Percentiles rank a stretch among this genome's conserved stretches.
Evolutionary conservation across 2,888 invertebrate species (phyloP).

Genomic region (Trisateles emortualis): DNA sequence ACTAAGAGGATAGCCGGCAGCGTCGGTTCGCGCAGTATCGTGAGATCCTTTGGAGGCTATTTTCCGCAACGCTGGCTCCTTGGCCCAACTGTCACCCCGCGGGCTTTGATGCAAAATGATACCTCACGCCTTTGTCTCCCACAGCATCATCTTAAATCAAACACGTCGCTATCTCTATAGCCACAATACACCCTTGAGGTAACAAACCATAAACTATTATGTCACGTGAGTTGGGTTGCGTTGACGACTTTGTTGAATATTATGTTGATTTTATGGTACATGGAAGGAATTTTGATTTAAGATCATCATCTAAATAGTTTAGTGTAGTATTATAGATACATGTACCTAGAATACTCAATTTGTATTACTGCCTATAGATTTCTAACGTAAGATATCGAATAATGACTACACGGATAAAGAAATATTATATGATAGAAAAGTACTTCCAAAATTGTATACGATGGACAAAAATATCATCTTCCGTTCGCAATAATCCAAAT

Average conservation of each 20-base stretch:
- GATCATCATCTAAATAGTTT: neutral
- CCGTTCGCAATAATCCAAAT: neutral
- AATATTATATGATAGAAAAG: neutral
- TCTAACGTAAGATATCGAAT: neutral
- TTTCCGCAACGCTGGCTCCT: constrained; percentile 61
- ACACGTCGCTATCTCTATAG: constrained; percentile 34
- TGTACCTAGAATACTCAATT: neutral
- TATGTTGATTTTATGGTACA: neutral
- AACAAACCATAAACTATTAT: constrained; percentile 21
- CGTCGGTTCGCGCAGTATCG: constrained; percentile 37
- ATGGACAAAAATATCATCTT: neutral
- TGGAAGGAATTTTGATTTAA: neutral
- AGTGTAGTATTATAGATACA: neutral
- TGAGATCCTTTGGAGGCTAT: constrained; percentile 56
- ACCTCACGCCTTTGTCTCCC: constrained; percentile 51
- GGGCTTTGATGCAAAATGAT: constrained; percentile 59
- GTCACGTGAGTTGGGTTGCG: constrained; percentile 3
- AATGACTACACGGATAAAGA: neutral
- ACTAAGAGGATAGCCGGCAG: constrained; percentile 24
- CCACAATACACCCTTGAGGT: constrained; percentile 21
- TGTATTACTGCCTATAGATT: neutral
- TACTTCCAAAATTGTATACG: neutral
- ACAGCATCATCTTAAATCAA: constrained; percentile 50
- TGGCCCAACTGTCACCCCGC: constrained; percentile 46
- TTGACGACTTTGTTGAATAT: constrained; percentile 8